Conservation (phyloP, 2,113 vertebrate species). For the Periophthalmodon schlosseri region DNA sequence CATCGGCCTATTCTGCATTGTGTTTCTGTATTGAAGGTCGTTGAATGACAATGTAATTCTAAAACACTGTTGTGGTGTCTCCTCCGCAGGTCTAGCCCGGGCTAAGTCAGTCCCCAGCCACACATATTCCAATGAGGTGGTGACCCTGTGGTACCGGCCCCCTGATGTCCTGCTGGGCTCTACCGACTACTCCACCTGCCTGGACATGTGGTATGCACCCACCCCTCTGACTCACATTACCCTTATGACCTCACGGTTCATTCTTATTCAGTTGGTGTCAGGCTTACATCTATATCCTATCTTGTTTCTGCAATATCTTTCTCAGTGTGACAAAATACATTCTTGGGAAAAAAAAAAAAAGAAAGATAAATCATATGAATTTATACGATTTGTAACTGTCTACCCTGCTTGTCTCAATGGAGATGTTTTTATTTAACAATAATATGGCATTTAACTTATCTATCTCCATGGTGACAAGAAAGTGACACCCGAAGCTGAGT, state of each 20-base stretch:
- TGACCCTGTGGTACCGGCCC: constrained; percentile 96
- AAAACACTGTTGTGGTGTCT: constrained; percentile 25
- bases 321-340: neutral
- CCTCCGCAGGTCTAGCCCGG: constrained; percentile 87
- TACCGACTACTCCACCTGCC: constrained; percentile 96
- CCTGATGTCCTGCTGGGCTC: constrained; percentile 96
- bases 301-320: neutral
- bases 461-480: neutral
- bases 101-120: constrained; percentile 97
- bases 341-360: too few relatives aligned
- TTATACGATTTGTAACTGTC: too few relatives aligned
- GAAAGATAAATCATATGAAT: neutral
- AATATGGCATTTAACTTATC: neutral
- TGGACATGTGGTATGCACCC: constrained; percentile 94
- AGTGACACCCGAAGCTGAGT: too few relatives aligned
- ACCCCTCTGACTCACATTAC: constrained; percentile 10
- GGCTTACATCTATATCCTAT: constrained; percentile 2
- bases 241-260: neutral
- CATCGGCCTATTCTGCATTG: neutral
- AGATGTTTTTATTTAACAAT: neutral
- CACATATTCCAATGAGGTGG: constrained; percentile 97
- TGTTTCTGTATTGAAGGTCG: constrained; percentile 40
- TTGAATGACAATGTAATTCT: constrained; percentile 41
- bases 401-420: neutral
- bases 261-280: neutral